Evolutionary conservation across 2,113 vertebrate genomes (phyloP).

Genomic region (Cervus canadensis): DNA sequence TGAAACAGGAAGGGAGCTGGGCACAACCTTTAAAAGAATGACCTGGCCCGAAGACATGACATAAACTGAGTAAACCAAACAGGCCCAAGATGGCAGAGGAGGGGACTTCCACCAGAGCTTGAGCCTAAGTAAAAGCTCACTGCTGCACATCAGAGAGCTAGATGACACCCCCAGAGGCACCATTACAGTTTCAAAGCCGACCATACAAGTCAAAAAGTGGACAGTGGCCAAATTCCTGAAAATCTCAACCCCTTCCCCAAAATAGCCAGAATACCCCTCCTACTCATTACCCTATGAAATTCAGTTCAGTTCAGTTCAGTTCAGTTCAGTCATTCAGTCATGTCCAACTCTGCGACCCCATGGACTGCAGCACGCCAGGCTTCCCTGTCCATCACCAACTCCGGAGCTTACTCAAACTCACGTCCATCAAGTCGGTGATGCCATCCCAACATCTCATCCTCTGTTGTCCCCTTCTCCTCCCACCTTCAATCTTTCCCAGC

Average conservation of each 20-base stretch:
- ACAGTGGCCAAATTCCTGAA: background rate
- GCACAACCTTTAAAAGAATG: background rate
- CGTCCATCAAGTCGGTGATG: background rate
- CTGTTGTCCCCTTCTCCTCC: background rate
- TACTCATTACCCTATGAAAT: background rate
- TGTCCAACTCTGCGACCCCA: fast-evolving
- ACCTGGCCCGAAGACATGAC: background rate
- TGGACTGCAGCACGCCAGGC: background rate
- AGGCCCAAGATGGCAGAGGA: background rate
- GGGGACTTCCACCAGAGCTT: background rate
- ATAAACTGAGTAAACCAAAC: background rate
- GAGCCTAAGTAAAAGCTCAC: background rate
- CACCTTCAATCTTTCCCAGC: background rate
- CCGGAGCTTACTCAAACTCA: background rate
- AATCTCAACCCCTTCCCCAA: background rate
- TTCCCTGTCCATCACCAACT: background rate
- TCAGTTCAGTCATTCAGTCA: background rate
- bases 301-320: background rate
- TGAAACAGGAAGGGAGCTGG: background rate
- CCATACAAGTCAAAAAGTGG: background rate
- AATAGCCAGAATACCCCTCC: background rate
- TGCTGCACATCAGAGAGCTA: background rate
- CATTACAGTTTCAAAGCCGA: background rate
- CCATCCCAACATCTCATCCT: background rate
- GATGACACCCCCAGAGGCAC: background rate